A percentile compares a stretch with the other conserved stretches of the same genome.
Conservation (phyloP, 2,888 invertebrate genomes). For the Drosophila picticornis region DNA sequence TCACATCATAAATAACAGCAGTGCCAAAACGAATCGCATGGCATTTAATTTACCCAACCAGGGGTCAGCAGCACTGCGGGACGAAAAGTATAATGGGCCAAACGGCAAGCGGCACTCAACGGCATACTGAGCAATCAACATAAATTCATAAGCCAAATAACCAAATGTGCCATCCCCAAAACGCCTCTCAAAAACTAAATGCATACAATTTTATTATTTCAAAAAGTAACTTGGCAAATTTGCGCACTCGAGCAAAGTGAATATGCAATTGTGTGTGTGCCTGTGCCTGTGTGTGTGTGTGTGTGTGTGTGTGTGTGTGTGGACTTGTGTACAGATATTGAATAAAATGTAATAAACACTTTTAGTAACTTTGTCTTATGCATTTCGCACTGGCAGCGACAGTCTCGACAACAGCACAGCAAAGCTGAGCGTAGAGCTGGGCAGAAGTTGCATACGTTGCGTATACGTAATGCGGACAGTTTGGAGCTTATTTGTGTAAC, state of each 20-base stretch:
- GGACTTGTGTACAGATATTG: constrained; percentile 65
- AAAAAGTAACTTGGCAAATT: constrained; percentile 72
- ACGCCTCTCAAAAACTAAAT: constrained; percentile 52
- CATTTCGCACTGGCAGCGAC: constrained; percentile 56
- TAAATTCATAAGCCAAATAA: constrained; percentile 52
- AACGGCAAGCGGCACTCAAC: constrained; percentile 32
- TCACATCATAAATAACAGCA: constrained; percentile 70
- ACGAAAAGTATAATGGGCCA: neutral
- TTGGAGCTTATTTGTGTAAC: constrained; percentile 56
- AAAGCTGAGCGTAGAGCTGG: constrained; percentile 14
- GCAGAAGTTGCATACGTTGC: constrained; percentile 55
- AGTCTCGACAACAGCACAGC: constrained; percentile 27
- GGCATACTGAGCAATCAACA: constrained; percentile 67
- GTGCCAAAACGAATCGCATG: constrained; percentile 69
- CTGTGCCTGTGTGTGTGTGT: constrained; percentile 13
- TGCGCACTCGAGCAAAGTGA: constrained; percentile 59
- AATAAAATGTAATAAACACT: constrained; percentile 80
- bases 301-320: constrained; percentile 18
- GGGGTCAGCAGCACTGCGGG: constrained; percentile 9
- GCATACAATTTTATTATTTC: constrained; percentile 76
- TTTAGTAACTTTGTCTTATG: constrained; percentile 79
- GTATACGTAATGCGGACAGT: constrained; percentile 69
- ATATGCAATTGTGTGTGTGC: constrained; percentile 18
- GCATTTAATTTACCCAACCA: constrained; percentile 69
- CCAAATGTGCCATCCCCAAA: neutral